These are phyloP conservation scores for Eristalis arbustorum DNA, from an alignment of 2,888 invertebrate genomes.

Conservation along the genomic window DNA sequence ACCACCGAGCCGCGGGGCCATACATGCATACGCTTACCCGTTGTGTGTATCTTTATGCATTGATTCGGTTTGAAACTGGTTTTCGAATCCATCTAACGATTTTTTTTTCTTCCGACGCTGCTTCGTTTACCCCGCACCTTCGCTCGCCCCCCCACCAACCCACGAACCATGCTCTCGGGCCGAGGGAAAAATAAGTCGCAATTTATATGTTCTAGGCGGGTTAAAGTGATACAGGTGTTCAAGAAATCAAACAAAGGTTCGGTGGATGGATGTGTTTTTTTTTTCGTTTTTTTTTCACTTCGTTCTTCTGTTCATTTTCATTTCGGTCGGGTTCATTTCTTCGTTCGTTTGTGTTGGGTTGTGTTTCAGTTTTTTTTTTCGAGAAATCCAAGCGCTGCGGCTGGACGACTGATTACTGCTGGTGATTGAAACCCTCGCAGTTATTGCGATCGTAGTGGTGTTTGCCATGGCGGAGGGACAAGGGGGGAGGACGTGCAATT, in stretches of 20 bases:
- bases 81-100: slow-evolving; percentile 69
- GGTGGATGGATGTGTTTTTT: slow-evolving; percentile 47
- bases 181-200: slow-evolving; percentile 69
- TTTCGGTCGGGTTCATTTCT: not conserved
- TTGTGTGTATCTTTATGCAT: slow-evolving; percentile 64
- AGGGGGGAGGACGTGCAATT: not conserved
- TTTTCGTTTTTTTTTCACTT: slow-evolving; percentile 21
- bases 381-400: slow-evolving; percentile 49
- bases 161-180: slow-evolving; percentile 43
- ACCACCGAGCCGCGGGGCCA: not conserved
- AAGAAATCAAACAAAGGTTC: slow-evolving; percentile 71
- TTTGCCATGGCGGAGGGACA: not conserved
- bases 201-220: slow-evolving; percentile 70
- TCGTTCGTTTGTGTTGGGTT: slow-evolving; percentile 20
- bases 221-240: slow-evolving; percentile 70
- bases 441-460: not conserved
- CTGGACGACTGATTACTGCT: slow-evolving; percentile 52
- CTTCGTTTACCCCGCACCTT: not conserved
- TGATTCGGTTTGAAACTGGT: slow-evolving; percentile 67
- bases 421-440: slow-evolving; percentile 54
- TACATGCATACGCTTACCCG: slow-evolving; percentile 49
- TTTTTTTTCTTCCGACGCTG: slow-evolving; percentile 34
- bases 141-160: not conserved
- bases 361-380: slow-evolving; percentile 36
- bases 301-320: not conserved